Base-by-base conservation (phyloP, 2,113 vertebrate species). In the Pholis gunnellus region DNA sequence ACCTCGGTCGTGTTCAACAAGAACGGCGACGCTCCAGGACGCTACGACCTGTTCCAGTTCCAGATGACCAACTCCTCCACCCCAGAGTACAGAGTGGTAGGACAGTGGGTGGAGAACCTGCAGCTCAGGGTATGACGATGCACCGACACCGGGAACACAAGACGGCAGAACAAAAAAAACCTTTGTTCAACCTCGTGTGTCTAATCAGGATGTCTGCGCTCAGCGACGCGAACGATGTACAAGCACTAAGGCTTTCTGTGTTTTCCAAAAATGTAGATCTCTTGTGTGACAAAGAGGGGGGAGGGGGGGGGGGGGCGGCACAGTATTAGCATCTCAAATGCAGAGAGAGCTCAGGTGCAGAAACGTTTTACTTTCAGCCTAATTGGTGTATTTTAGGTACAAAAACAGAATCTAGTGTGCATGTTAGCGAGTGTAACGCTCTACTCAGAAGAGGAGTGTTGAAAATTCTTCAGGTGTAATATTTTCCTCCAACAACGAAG, bases 31-130 rank as follows among this genome's bases (percentile, higher is more conserved):
- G 94, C 94, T 80, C 94, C 94, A 1, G 94, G 94, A 86, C 94
- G 94, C 72, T 95, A 95, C 42, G 94, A 95, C 91, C 89, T 95
- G 88, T 95, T 94, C 94, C 94, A 95, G 94, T 94, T 93, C 81
- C 94, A 95, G 91, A 84, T 89, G 90, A 93, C 82, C 89, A 93
- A 94, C 85, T 92, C 91, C 42, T 94, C 93, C 56, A 81, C 52
- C 34, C 88, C 91, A 7, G 91, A 94, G 86, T 95, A 95, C 59
- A 93, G 83, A 76, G 71, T 64, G 74, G 89, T 95, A 2, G 94
- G 94, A 84, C 93, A 94, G 79, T 95, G 94, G 94, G 91, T 94
- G 88, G 94, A 95, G 76, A 84, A 48, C 17, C 94, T 95, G 5
- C 94, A 95, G 75, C 93, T 95, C 71, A 89, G 78, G 88, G 94